Evolutionary conservation across 2,113 vertebrate species (phyloP), one percentile per base, ranked within the genome.

Genomic region (Pygoscelis antarcticus): DNA sequence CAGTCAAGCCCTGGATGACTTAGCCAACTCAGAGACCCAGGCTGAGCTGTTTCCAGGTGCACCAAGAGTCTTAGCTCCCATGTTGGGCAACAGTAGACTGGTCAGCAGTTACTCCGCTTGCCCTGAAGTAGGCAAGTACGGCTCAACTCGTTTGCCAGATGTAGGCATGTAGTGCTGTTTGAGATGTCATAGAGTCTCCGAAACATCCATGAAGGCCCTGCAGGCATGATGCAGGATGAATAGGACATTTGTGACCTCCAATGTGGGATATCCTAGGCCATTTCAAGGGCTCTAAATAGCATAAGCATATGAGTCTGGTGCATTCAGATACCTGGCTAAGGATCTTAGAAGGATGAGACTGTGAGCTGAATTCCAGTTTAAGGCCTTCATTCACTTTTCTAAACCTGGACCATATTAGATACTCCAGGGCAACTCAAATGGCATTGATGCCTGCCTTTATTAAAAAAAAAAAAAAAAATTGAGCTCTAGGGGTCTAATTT

Each of bases 401-500:
- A 60, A 87, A 79, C 65, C 29, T 70, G 13, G 21, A 2, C 38
- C 68, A 42, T 9, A 16, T 42, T 77, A 44, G 64, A 62, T 81
- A 61, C 55, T 76, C 68, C 64, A 38, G 42, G 16, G 55, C n/a
- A 83, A 75, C 51, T 92, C 72, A 66, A 78, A 89, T 13, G 25
- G 64, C 54, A 89, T 58, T 90, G 66, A 77, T 83, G 54, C 51
- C 78, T 86, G 75, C 40, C 44, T 90, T 93, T 88, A 77, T 70
- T 6, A 36, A 23, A 58, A 13, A 25, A 36, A 23, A 58, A 13
- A 25, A 16, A 42, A 42, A 42, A 42, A 6, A 12, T 36, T 68
- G 65, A 71, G 16, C 76, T 77, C 70, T 61, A 77, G 83, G 58
- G 62, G 71, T 90, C 96, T 95, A 64, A 95, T 96, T 88, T 96